Evolutionary conservation across 2,888 invertebrate species (phyloP).

Genomic region (Osmoderma eremita): DNA sequence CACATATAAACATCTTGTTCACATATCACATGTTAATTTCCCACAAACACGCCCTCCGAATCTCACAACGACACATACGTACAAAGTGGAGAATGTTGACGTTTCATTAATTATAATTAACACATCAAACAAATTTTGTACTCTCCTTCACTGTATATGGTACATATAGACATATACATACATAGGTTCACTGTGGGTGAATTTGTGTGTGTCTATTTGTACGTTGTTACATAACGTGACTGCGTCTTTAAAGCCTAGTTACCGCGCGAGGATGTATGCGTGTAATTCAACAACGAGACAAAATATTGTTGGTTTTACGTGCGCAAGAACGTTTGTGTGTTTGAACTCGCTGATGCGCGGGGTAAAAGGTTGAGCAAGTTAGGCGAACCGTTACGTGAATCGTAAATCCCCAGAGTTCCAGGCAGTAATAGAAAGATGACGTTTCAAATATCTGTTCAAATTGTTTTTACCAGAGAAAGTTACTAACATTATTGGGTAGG

Average conservation of each 20-base stretch:
- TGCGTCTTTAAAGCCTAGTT: constrained; percentile 29
- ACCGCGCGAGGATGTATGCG: not conserved
- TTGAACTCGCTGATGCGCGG: not conserved
- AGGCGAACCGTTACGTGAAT: constrained; percentile 1
- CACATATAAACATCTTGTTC: constrained; percentile 26
- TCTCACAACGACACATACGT: not conserved
- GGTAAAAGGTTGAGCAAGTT: constrained; percentile 12
- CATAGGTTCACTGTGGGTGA: too few species aligned
- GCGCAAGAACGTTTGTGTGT: constrained; percentile 3
- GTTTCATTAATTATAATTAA: constrained; percentile 43
- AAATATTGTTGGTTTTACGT: constrained; percentile 21
- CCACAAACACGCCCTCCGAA: constrained; percentile 34
- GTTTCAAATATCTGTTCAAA: too few species aligned
- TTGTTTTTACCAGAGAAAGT: too few species aligned
- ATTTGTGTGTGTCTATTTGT: constrained; percentile 4
- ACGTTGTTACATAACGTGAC: constrained; percentile 9
- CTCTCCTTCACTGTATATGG: not conserved
- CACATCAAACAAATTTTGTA: constrained; percentile 41
- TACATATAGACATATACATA: not conserved
- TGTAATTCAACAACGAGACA: constrained; percentile 21
- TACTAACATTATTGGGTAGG: too few species aligned
- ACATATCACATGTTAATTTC: constrained; percentile 42
- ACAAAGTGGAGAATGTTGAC: constrained; percentile 36
- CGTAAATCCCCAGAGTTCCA: too few species aligned
- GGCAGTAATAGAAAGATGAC: too few species aligned